phyloP scores from a whole-genome alignment of 2,888 invertebrate species.

The Drosophila heteroneura region DNA sequence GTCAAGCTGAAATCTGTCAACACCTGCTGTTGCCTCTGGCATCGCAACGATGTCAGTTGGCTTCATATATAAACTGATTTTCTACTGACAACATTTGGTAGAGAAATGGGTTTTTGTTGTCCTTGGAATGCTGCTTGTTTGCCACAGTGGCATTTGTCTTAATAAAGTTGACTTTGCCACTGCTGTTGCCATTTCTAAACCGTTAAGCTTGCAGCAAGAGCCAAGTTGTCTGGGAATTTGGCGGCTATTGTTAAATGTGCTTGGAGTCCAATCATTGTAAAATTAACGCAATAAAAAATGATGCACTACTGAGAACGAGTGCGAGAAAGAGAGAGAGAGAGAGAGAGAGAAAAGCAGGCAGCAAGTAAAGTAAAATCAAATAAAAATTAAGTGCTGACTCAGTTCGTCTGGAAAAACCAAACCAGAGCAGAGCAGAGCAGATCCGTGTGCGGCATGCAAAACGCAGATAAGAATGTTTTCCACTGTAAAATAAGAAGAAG shows the following conservation, averaged over 20 bases:
- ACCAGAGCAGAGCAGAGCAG: constrained; percentile 11
- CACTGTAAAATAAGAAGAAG: constrained; percentile 28
- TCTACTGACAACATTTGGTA: constrained; percentile 30
- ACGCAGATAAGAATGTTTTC: constrained; percentile 71
- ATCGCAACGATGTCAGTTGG: constrained; percentile 2
- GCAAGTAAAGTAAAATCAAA: constrained; percentile 67
- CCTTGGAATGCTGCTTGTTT: constrained; percentile 2
- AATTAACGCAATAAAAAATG: constrained; percentile 73
- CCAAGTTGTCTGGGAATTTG: constrained; percentile 9
- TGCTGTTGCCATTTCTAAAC: constrained; percentile 24
- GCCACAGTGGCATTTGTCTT: constrained; percentile 59
- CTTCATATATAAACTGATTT: constrained; percentile 40
- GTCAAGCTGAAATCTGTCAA: constrained; percentile 58
- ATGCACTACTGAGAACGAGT: constrained; percentile 36
- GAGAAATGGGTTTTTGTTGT: constrained; percentile 49
- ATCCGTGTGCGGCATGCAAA: constrained; percentile 70
- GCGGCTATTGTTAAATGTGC: constrained; percentile 28
- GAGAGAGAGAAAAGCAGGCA: constrained; percentile 9
- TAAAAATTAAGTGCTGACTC: constrained; percentile 79
- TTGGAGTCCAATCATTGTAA: constrained; percentile 65
- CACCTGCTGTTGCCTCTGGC: constrained; percentile 53
- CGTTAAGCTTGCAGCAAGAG: constrained; percentile 20
- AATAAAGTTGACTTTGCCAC: constrained; percentile 53
- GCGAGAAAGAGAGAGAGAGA: background rate
- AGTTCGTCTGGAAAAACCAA: constrained; percentile 64